These are phyloP conservation scores for Cochlearius cochlearius DNA, from an alignment of 2,113 vertebrate species.

Conservation along the genomic window DNA sequence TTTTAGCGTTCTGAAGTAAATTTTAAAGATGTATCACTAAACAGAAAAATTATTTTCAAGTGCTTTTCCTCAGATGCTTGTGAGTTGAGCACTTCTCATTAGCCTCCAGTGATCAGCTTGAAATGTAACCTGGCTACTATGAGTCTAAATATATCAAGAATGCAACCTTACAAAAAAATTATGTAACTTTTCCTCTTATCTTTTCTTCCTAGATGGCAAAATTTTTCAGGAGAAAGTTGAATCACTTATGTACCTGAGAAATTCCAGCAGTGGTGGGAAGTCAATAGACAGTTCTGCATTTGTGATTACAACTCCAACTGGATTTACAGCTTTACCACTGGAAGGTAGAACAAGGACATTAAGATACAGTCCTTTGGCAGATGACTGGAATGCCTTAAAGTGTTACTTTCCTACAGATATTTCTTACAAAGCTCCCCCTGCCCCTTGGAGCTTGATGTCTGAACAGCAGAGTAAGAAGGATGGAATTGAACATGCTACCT, in stretches of 20 bases:
- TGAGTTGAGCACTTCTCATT: not conserved
- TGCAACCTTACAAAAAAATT: not conserved
- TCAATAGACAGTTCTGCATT: slow-evolving; percentile 80
- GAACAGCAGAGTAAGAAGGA: not conserved
- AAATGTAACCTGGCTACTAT: not conserved
- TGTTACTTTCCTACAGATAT: not conserved
- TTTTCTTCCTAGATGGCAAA: slow-evolving; percentile 85
- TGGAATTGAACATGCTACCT: not conserved
- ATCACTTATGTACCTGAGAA: slow-evolving; percentile 87
- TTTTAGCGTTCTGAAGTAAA: not conserved
- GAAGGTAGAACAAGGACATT: slow-evolving; percentile 75
- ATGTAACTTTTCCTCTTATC: not conserved
- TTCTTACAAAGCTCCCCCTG: not conserved
- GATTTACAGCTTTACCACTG: slow-evolving; percentile 74
- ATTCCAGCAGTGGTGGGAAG: slow-evolving; percentile 84
- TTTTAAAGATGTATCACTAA: not conserved
- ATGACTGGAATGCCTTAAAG: not conserved
- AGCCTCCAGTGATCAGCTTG: not conserved
- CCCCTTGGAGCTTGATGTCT: not conserved
- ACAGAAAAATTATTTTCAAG: not conserved
- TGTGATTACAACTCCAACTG: slow-evolving; percentile 79
- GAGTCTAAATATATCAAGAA: not conserved
- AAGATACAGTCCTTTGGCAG: not conserved
- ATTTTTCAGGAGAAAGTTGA: slow-evolving; percentile 95
- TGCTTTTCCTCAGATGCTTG: not conserved